Evolutionary conservation across 1,140 invertebrate species (phyloP).

Genomic region (Orchestia grillus): DNA sequence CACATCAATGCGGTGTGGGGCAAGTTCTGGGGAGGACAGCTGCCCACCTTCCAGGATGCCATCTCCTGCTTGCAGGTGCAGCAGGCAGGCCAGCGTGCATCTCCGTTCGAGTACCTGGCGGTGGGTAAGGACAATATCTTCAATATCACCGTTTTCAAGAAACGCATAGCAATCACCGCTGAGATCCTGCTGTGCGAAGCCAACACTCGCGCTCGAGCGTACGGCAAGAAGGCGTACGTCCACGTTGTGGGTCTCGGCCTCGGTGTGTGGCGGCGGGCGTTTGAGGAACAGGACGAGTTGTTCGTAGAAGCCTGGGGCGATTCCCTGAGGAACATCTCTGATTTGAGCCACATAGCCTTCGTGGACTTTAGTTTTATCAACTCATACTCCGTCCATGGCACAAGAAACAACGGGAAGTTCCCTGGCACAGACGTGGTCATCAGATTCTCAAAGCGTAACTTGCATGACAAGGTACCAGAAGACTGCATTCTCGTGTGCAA

Average conservation of each 20-base stretch:
- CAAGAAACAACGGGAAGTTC: slow-evolving; percentile 71
- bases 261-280: slow-evolving; percentile 70
- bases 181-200: slow-evolving; percentile 73
- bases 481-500: slow-evolving; percentile 77
- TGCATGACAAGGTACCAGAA: slow-evolving; percentile 70
- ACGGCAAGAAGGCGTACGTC: slow-evolving; percentile 72
- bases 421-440: slow-evolving; percentile 70
- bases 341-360: slow-evolving; percentile 70
- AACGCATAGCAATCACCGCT: slow-evolving; percentile 71
- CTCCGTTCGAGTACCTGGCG: slow-evolving; percentile 62
- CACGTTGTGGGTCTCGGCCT: slow-evolving; percentile 73
- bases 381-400: slow-evolving; percentile 71
- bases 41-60: slow-evolving; percentile 70
- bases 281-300: slow-evolving; percentile 71
- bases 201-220: slow-evolving; percentile 71
- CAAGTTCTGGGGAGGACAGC: slow-evolving; percentile 71
- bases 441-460: slow-evolving; percentile 71
- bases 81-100: not conserved
- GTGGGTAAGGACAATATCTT: slow-evolving; percentile 71
- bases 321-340: slow-evolving; percentile 68
- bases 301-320: slow-evolving; percentile 72
- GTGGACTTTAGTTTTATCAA: slow-evolving; percentile 72
- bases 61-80: slow-evolving; percentile 48
- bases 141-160: slow-evolving; percentile 72
- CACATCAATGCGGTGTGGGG: slow-evolving; percentile 71